Conservation (phyloP, 92 coral and sea anemone species). For the Phymanthus crucifer region DNA sequence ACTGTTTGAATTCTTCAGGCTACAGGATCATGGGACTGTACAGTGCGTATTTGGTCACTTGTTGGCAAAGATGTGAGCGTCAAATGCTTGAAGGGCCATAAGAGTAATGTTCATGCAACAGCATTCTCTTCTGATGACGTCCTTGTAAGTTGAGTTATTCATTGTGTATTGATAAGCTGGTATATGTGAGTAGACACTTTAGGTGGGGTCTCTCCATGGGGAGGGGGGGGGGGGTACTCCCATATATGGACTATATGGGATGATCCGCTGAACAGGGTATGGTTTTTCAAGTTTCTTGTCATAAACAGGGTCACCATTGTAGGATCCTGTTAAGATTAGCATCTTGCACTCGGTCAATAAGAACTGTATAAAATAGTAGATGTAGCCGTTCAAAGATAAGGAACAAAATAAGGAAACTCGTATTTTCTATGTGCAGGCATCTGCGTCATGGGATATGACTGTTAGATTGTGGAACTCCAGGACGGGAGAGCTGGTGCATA, state of each 20-base stretch:
- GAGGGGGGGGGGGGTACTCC: no score
- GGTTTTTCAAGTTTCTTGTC: no score
- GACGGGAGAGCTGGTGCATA: slow-evolving; percentile 48
- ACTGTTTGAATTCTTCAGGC: slow-evolving; percentile 54
- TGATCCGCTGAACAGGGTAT: no score
- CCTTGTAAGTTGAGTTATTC: slow-evolving; percentile 58
- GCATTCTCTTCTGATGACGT: slow-evolving; percentile 66
- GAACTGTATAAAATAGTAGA: no score
- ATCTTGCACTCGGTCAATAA: no score
- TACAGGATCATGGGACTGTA: slow-evolving; percentile 97
- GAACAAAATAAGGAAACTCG: no score
- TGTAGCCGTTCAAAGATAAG: no score
- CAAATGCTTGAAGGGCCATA: slow-evolving; percentile 76
- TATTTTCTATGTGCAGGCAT: slow-evolving; percentile 59
- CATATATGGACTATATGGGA: no score
- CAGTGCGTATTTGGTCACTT: slow-evolving; percentile 84
- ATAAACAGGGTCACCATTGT: no score
- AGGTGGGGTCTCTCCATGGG: no score
- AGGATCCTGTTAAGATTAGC: no score
- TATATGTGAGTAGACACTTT: no score
- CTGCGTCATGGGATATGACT: slow-evolving; percentile 94
- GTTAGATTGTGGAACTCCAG: slow-evolving; percentile 80
- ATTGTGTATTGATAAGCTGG: background rate
- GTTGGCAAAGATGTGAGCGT: slow-evolving; percentile 44
- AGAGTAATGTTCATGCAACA: slow-evolving; percentile 87